A percentile compares a stretch with the other conserved stretches of the same genome.
These are phyloP conservation scores for Imbricaverruca yamaguchii DNA, from an alignment of 2,888 invertebrate genomes.

Conservation along the genomic window DNA sequence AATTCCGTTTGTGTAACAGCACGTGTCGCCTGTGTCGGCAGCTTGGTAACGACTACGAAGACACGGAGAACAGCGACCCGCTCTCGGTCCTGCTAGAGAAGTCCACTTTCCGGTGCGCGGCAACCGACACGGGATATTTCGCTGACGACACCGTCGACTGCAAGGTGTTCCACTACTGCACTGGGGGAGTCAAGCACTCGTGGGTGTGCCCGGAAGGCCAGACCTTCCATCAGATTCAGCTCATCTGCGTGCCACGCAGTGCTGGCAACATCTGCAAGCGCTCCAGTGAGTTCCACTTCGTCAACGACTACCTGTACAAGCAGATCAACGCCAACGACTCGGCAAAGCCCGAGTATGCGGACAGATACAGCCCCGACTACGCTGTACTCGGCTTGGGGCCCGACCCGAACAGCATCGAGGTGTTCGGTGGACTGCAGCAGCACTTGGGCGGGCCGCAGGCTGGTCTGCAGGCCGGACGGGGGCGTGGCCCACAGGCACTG, in stretches of 20 bases:
- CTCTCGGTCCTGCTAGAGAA: slow-evolving; percentile 67
- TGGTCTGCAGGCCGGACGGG: too few species aligned
- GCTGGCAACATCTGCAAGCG: slow-evolving; percentile 82
- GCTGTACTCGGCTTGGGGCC: neutral
- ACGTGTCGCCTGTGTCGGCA: too few species aligned
- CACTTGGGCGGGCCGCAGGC: too few species aligned
- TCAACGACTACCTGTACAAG: slow-evolving; percentile 85
- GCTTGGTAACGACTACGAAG: slow-evolving; percentile 45
- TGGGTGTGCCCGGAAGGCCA: slow-evolving; percentile 92
- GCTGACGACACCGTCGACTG: slow-evolving; percentile 81
- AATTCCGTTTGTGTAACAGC: too few species aligned
- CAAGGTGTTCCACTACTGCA: slow-evolving; percentile 90
- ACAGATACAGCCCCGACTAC: slow-evolving; percentile 55
- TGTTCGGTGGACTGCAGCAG: too few species aligned
- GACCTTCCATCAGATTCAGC: slow-evolving; percentile 78
- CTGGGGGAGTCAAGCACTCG: slow-evolving; percentile 78
- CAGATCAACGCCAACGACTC: slow-evolving; percentile 56
- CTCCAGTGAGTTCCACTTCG: slow-evolving; percentile 81
- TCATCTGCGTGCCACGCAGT: slow-evolving; percentile 87
- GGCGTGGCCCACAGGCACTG: too few species aligned
- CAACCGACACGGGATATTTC: slow-evolving; percentile 79
- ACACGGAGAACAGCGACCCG: slow-evolving; percentile 76
- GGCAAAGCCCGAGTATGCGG: slow-evolving; percentile 36
- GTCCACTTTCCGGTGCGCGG: slow-evolving; percentile 72
- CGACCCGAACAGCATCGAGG: neutral